phyloP scores from a whole-genome alignment of 2,113 vertebrate species.

The Gyps fulvus region DNA sequence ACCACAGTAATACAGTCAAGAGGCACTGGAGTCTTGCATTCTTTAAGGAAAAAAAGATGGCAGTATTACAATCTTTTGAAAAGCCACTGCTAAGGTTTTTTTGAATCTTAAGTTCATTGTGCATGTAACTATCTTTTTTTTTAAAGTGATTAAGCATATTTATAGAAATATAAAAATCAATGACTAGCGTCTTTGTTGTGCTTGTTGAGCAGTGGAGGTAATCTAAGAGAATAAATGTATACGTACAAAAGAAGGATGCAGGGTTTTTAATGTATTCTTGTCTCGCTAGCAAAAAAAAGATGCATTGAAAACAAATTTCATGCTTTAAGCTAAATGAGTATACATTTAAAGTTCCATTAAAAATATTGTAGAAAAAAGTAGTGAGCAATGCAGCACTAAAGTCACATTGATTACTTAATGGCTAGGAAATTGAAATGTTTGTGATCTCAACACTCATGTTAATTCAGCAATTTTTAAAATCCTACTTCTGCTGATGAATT shows the following conservation, averaged over 20 bases:
- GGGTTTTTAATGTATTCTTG: neutral
- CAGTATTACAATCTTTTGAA: neutral
- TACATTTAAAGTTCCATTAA: neutral
- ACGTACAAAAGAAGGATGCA: neutral
- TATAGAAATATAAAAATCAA: neutral
- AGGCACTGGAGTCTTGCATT: neutral
- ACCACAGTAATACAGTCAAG: neutral
- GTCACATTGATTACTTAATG: neutral
- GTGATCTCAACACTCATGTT: neutral
- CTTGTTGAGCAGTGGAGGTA: neutral
- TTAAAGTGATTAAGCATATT: neutral
- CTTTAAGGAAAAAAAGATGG: neutral
- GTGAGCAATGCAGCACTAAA: neutral
- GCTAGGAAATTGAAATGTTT: neutral
- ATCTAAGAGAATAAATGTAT: neutral
- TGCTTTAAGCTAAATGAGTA: neutral
- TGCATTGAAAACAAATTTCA: neutral
- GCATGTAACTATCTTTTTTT: neutral
- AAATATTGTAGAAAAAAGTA: neutral
- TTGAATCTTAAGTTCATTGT: neutral
- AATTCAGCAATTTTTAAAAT: neutral
- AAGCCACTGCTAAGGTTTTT: neutral
- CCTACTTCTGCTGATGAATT: neutral
- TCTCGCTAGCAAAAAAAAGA: neutral
- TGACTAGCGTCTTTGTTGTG: neutral